These are phyloP conservation scores for Clarias gariepinus DNA, from an alignment of 2,113 vertebrate genomes.

Conservation along the genomic window DNA sequence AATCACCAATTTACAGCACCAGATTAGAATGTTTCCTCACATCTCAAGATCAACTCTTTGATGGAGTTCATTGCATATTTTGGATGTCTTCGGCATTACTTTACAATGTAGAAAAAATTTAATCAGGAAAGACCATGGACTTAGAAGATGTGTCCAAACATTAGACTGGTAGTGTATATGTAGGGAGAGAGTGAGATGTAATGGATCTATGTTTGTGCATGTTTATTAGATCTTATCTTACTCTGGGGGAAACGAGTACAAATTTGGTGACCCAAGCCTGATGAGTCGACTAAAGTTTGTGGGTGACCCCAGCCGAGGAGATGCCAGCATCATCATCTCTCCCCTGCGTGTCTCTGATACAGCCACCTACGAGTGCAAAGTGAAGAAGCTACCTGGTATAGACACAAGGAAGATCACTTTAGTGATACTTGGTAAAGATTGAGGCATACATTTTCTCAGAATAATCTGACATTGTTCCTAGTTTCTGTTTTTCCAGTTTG, in stretches of 20 bases:
- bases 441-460: constrained; percentile 16
- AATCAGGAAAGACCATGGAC: too few species aligned
- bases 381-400: constrained; percentile 85
- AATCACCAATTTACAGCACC: too few species aligned
- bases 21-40: too few species aligned
- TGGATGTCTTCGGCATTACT: too few species aligned
- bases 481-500: constrained; percentile 62
- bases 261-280: constrained; percentile 66
- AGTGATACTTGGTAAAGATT: constrained; percentile 80
- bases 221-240: constrained; percentile 78
- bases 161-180: too few species aligned
- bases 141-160: too few species aligned
- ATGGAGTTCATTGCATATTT: too few species aligned
- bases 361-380: constrained; percentile 88
- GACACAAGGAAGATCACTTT: constrained; percentile 81
- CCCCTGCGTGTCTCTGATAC: constrained; percentile 74
- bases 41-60: too few species aligned
- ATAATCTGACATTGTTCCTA: not conserved
- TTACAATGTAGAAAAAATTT: too few species aligned
- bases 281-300: constrained; percentile 76
- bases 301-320: constrained; percentile 73
- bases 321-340: constrained; percentile 81
- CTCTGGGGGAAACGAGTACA: constrained; percentile 69
- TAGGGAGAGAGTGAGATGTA: not conserved
- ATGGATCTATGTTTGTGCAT: constrained; percentile 38